These are phyloP conservation scores for Heliopora coerulea DNA, from an alignment of 92 coral and sea anemone genomes.

Conservation along the genomic window DNA sequence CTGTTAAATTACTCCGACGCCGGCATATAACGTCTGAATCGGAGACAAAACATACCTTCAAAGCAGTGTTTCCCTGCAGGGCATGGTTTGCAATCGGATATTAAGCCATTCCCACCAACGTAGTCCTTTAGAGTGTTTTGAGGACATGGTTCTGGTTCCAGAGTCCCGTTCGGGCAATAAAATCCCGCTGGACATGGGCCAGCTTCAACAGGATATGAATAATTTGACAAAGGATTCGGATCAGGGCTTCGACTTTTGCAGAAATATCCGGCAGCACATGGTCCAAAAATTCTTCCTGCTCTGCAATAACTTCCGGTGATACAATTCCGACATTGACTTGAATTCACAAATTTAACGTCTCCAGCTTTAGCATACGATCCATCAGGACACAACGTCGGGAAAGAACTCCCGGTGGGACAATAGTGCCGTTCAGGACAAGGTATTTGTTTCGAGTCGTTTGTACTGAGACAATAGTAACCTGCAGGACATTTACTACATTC, in stretches of 20 bases:
- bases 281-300: slow-evolving; percentile 69
- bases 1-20: too few species aligned
- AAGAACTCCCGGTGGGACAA: slow-evolving; percentile 85
- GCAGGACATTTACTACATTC: slow-evolving; percentile 81
- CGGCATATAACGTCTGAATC: not conserved
- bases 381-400: slow-evolving; percentile 73
- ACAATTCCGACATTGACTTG: slow-evolving; percentile 80
- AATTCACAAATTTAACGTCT: slow-evolving; percentile 70
- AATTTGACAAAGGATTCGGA: slow-evolving; percentile 63
- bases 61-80: slow-evolving; percentile 85
- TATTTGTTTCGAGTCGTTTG: slow-evolving; percentile 52
- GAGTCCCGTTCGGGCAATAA: slow-evolving; percentile 89
- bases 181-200: slow-evolving; percentile 86
- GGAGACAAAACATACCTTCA: slow-evolving; percentile 59
- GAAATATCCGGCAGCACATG: slow-evolving; percentile 86
- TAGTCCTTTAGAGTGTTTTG: slow-evolving; percentile 85
- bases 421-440: slow-evolving; percentile 78
- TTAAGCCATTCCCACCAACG: slow-evolving; percentile 80
- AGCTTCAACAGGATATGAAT: slow-evolving; percentile 66
- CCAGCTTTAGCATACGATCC: slow-evolving; percentile 87
- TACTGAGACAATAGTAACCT: slow-evolving; percentile 75
- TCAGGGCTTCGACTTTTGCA: slow-evolving; percentile 98
- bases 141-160: slow-evolving; percentile 85
- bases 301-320: slow-evolving; percentile 83
- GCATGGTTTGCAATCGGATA: slow-evolving; percentile 82